phyloP scores from a whole-genome alignment of 2,888 invertebrate species.

The Eristalinus sepulchralis region DNA sequence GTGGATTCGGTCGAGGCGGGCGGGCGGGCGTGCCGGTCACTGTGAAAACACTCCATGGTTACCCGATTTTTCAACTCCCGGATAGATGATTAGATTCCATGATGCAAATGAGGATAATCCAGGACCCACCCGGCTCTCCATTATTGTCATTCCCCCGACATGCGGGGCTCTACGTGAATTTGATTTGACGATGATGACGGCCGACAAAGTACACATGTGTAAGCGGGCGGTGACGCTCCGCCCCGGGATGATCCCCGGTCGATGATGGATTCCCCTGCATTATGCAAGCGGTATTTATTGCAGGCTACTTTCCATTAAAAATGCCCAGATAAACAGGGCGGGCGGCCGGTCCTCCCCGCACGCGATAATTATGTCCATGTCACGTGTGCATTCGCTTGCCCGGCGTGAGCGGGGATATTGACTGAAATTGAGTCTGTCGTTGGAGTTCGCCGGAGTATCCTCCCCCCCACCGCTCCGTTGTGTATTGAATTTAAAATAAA shows the following conservation, averaged over 20 bases:
- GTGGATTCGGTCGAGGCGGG: neutral
- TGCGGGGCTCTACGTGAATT: slow-evolving; percentile 59
- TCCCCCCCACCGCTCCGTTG: neutral
- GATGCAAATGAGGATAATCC: slow-evolving; percentile 71
- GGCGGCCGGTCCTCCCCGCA: neutral
- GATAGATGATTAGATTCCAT: slow-evolving; percentile 68
- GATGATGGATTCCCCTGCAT: slow-evolving; percentile 61
- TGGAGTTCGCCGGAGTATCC: too few relatives aligned
- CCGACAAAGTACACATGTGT: slow-evolving; percentile 3
- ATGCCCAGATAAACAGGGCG: slow-evolving; percentile 19
- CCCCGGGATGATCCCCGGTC: neutral
- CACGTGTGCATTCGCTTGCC: slow-evolving; percentile 25
- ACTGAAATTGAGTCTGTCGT: neutral
- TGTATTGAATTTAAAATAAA: slow-evolving; percentile 55
- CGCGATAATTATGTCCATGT: slow-evolving; percentile 59
- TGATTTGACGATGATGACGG: slow-evolving; percentile 63
- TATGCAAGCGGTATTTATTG: slow-evolving; percentile 57
- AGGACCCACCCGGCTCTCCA: slow-evolving; percentile 48
- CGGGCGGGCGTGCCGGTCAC: neutral
- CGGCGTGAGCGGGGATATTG: neutral
- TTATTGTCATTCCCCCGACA: slow-evolving; percentile 64
- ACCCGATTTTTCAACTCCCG: slow-evolving; percentile 46
- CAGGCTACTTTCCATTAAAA: slow-evolving; percentile 57
- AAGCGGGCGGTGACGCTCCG: too few relatives aligned
- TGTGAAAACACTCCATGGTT: slow-evolving; percentile 43